Conservation (phyloP, 64 coral and sea anemone species). For the Pocillopora verrucosa region DNA sequence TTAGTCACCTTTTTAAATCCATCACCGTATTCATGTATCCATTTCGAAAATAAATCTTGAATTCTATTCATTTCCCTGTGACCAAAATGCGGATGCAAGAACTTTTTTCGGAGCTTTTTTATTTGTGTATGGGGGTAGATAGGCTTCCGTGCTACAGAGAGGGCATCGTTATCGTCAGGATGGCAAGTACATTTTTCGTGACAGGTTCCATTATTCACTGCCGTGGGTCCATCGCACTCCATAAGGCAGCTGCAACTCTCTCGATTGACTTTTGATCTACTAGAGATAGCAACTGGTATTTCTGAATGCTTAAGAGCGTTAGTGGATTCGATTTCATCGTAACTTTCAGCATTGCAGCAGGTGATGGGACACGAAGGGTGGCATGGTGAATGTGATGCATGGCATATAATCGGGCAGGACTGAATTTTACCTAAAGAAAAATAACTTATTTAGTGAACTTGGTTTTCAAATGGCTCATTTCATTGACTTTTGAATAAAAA, state of each 20-base stretch:
- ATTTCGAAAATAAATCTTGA: conserved; percentile 32
- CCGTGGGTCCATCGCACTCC: conserved; percentile 15
- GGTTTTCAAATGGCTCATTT: background rate
- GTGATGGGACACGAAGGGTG: background rate
- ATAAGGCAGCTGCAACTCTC: conserved; percentile 50
- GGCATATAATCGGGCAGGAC: background rate
- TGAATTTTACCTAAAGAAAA: background rate
- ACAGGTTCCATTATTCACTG: conserved; percentile 1
- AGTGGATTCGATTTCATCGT: background rate
- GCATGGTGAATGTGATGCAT: background rate
- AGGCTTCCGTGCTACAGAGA: background rate
- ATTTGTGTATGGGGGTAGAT: background rate
- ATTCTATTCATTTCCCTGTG: conserved; percentile 23
- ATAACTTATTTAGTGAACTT: background rate
- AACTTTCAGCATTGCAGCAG: conserved; percentile 18
- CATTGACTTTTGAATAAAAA: background rate
- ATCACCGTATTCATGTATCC: conserved; percentile 11
- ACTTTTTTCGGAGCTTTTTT: background rate
- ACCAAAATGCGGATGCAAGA: conserved; percentile 4
- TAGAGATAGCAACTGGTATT: background rate
- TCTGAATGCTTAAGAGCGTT: conserved; percentile 7
- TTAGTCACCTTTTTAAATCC: background rate
- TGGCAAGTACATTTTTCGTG: conserved; percentile 58
- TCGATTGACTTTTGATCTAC: conserved; percentile 23
- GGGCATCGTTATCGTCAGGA: background rate